Percentiles rank a stretch among this genome's conserved stretches.
Evolutionary conservation across 1,140 invertebrate species (phyloP).

Genomic region (Leptopilina clavipes): DNA sequence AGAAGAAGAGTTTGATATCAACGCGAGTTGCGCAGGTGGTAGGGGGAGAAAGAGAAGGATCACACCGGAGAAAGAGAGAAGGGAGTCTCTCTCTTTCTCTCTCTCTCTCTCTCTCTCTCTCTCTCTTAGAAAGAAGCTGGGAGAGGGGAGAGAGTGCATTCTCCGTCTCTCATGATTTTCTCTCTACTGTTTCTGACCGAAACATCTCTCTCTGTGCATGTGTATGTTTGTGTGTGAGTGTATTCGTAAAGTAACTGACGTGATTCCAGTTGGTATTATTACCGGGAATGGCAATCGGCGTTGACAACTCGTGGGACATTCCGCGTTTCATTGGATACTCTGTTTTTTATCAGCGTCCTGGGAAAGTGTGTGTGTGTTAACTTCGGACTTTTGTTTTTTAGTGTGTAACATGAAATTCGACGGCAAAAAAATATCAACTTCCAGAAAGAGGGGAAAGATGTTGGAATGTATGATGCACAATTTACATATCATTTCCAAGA

Average conservation of each 20-base stretch:
- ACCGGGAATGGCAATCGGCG: constrained; percentile 27
- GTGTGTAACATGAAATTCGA: constrained; percentile 5
- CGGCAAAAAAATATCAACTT: neutral
- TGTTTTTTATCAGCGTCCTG: constrained; percentile 56
- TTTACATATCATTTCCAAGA: constrained; percentile 6
- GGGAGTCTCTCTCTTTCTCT: neutral
- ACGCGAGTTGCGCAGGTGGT: neutral
- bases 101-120: constrained; percentile 4
- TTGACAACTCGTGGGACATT: constrained; percentile 42
- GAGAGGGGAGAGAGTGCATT: constrained; percentile 40
- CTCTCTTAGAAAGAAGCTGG: constrained; percentile 22
- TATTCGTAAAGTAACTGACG: neutral
- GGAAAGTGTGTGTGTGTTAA: constrained; percentile 20
- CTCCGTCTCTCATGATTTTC: constrained; percentile 41
- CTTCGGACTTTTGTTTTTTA: neutral
- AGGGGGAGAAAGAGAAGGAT: constrained; percentile 37
- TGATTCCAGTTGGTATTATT: constrained; percentile 10
- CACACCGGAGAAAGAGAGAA: neutral
- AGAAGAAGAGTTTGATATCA: constrained; percentile 16
- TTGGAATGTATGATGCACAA: constrained; percentile 21
- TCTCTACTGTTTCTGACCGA: constrained; percentile 28
- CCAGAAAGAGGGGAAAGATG: constrained; percentile 2
- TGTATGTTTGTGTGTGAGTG: constrained; percentile 30
- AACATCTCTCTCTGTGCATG: neutral
- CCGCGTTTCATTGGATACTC: constrained; percentile 51